Evolutionary conservation across 2,113 vertebrate species (phyloP), one percentile per base, ranked within the genome.

Genomic region (Typhlomys cinereus): DNA sequence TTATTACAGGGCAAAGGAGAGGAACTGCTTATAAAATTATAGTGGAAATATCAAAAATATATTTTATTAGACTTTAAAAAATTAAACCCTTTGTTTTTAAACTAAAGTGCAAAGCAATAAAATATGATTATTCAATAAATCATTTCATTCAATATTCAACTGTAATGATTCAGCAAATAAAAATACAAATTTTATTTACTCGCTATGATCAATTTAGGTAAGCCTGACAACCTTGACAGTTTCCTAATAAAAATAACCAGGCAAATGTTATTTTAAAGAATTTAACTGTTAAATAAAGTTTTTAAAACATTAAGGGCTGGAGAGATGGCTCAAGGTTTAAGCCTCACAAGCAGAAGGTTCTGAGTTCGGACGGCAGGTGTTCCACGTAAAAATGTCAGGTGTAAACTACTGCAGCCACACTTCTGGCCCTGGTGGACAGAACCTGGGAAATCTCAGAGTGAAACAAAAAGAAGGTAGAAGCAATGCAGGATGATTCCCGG

Each of bases 21-120:
- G 48, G 79, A 92, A 87, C 0, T 83, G 61, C 78, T 89, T 93
- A 21, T 89, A 85, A 96, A 94, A 57, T 91, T 91, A 86, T 52
- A 12, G 81, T 93, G 41, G 90, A 91, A 93, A 95, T 87, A 94
- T 87, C 62, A 94, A 95, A 95, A 93, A 75, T 94, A 84, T 12
- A 73, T 80, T 95, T 95, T 94, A 92, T 54, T 89, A 8, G 23
- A 76, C 78, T 94, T 94, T 50, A 14, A 91, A 94, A 95, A 96
- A 88, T 85, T 90, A 91, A 66, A 25, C 25, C 84, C 34, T 93
- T 96, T 93, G 23, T 89, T 96, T 95, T 88, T 44, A 82, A 94
- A 92, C 64, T 54, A 91, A 64, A 57, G 34, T 92, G 64, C 36
- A 96, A 95, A 64, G 73, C 52, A 94, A 59, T 85, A 93, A 94